These are phyloP conservation scores for Monoplex corrugatus DNA, from an alignment of 2,888 invertebrate species.

Conservation along the genomic window DNA sequence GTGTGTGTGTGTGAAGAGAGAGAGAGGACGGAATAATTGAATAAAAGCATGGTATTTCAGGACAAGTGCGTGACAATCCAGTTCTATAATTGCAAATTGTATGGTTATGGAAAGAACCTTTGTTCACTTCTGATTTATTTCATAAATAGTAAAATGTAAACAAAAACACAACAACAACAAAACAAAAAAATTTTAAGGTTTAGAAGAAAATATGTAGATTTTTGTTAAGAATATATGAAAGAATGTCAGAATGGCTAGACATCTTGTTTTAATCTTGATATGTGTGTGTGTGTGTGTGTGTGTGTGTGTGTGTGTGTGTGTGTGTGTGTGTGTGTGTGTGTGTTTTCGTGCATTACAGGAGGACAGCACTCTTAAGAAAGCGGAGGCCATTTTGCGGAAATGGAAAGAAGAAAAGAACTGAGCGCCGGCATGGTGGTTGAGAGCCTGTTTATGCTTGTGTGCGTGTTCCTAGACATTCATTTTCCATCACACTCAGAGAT, in stretches of 20 bases:
- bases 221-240: background rate
- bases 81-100: too few species aligned
- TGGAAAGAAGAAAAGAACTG: conserved; percentile 36
- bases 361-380: conserved; percentile 79
- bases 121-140: too few species aligned
- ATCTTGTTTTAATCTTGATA: background rate
- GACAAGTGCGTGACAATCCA: too few species aligned
- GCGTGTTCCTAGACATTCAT: conserved; percentile 2
- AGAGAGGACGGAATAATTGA: too few species aligned
- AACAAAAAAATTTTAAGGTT: too few species aligned
- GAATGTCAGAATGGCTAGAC: background rate
- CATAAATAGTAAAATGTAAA: too few species aligned
- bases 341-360: conserved; percentile 68
- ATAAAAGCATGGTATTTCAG: too few species aligned
- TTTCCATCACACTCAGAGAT: background rate
- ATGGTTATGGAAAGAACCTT: too few species aligned
- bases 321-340: background rate
- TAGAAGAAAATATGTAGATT: too few species aligned
- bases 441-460: background rate
- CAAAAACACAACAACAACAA: too few species aligned
- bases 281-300: background rate
- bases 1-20: too few species aligned
- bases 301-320: background rate
- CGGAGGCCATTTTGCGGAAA: conserved; percentile 72
- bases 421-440: too few species aligned